phyloP scores from a whole-genome alignment of 2,888 invertebrate genomes.

The Epinotia demarniana region DNA sequence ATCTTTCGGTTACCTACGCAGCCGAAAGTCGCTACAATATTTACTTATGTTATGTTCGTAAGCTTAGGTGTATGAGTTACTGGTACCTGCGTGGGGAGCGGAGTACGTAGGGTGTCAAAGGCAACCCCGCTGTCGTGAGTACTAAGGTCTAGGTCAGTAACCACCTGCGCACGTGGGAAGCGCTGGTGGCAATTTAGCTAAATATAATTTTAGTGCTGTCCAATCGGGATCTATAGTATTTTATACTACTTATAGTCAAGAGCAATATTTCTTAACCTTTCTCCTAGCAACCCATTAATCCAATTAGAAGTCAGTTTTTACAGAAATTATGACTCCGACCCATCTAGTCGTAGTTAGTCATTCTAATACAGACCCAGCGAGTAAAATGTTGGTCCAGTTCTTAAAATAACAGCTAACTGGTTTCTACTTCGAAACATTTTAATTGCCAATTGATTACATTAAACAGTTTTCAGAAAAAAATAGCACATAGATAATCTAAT shows the following conservation, averaged over 20 bases:
- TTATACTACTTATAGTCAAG: background rate
- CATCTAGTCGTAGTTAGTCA: no score
- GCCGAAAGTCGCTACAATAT: background rate
- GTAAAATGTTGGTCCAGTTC: no score
- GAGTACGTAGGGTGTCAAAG: slow-evolving; percentile 29
- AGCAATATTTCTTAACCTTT: background rate
- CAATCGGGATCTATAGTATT: background rate
- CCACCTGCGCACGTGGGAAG: slow-evolving; percentile 25
- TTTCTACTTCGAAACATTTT: no score
- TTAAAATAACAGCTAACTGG: no score
- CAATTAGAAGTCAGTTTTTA: background rate
- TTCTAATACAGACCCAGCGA: no score
- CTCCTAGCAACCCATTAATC: no score
- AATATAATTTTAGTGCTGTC: background rate
- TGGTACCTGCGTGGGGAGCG: slow-evolving; percentile 8
- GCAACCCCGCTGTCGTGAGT: slow-evolving; percentile 17
- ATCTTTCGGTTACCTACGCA: no score
- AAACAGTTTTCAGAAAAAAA: background rate
- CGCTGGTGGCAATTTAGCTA: background rate
- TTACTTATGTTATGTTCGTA: background rate
- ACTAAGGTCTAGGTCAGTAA: slow-evolving; percentile 37
- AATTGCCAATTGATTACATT: background rate
- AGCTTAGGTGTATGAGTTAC: background rate
- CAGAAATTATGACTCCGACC: background rate
- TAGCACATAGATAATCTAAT: background rate